Base-by-base conservation (phyloP, 2,888 invertebrate genomes). In the Gonocerus acuteangulatus region DNA sequence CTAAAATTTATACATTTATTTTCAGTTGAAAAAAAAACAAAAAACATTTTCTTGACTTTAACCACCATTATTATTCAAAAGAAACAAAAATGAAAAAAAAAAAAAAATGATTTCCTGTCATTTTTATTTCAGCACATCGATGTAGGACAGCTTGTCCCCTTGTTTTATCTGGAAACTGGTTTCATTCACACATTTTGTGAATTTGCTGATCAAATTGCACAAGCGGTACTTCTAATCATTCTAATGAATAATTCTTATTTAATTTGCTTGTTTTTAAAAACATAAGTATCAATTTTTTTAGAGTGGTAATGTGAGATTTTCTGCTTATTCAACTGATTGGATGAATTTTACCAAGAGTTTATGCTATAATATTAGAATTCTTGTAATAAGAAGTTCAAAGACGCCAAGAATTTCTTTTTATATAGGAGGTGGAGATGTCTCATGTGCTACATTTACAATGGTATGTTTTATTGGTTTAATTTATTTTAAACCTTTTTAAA, bases 151-250 rank as follows among this genome's bases (percentile, higher is more conserved):
- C 34, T 51, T n/a, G n/a, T 51, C 19, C 51, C 51, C 34, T 19
- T 51, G n/a, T 51, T 51, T 34, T 51, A 32, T 27, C 34, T 51
- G 34, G 51, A 51, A 34, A 34, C 34, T 6, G 32, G 34, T 34
- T 51, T 34, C n/a, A 51, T 51, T 11, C 34, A 51, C 19, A 51
- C 34, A 51, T 51, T 51, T 51, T 51, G 51, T 7, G 32, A 27
- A 13, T 51, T 51, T 9, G 27, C 27, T 6, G 27, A 27, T 9
- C 27, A 27, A 27, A 4, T 27, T 27, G 27, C 27, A 27, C 4
- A 4, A 9, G 27, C 27, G 27, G 27, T 27, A 27, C 4, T 27
- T 27, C 27, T 27, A 27, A 27, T 6, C 9, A 27, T 27, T 27
- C 27, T 27, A 27, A 27, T 6, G 4, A 27, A 27, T 27, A 27